phyloP scores from a whole-genome alignment of 2,888 invertebrate species.

The Ligdia adustata region DNA sequence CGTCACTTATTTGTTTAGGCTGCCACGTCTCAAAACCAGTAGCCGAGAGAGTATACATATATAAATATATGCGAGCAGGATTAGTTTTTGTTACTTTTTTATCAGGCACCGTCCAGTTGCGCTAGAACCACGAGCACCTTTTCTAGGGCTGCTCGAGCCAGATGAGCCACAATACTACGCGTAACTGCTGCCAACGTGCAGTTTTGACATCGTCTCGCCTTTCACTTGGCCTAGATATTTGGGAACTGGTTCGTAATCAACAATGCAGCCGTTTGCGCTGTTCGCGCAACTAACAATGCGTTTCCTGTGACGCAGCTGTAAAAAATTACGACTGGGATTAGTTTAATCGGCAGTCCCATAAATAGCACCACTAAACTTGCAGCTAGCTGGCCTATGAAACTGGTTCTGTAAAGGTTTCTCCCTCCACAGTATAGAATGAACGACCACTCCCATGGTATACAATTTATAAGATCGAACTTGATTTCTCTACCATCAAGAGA shows the following conservation, averaged over 20 bases:
- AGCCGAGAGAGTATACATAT: conserved; percentile 70
- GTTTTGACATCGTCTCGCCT: conserved; percentile 75
- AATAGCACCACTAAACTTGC: conserved; percentile 17
- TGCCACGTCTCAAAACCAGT: conserved; percentile 78
- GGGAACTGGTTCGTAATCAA: conserved; percentile 76
- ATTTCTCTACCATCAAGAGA: conserved; percentile 11
- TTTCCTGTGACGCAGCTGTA: conserved; percentile 56
- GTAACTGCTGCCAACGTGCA: conserved; percentile 55
- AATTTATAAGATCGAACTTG: conserved; percentile 15
- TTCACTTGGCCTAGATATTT: conserved; percentile 83
- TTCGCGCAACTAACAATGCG: conserved; percentile 53
- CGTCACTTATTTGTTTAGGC: conserved; percentile 82
- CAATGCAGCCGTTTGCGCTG: conserved; percentile 58
- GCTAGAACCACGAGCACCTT: conserved; percentile 54
- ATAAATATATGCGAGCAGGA: conserved; percentile 61
- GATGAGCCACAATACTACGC: conserved; percentile 28
- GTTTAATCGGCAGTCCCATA: conserved; percentile 29
- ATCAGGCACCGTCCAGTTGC: conserved; percentile 65
- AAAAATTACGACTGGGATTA: conserved; percentile 35
- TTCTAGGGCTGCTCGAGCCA: conserved; percentile 55
- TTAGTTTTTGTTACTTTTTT: conserved; percentile 76
- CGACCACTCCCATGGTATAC: conserved; percentile 27
- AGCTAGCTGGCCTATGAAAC: conserved; percentile 21
- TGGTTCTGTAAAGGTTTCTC: conserved; percentile 19
- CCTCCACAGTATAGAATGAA: conserved; percentile 1